Base-by-base conservation (phyloP, 2,888 invertebrate species). In the Lysandra coridon region DNA sequence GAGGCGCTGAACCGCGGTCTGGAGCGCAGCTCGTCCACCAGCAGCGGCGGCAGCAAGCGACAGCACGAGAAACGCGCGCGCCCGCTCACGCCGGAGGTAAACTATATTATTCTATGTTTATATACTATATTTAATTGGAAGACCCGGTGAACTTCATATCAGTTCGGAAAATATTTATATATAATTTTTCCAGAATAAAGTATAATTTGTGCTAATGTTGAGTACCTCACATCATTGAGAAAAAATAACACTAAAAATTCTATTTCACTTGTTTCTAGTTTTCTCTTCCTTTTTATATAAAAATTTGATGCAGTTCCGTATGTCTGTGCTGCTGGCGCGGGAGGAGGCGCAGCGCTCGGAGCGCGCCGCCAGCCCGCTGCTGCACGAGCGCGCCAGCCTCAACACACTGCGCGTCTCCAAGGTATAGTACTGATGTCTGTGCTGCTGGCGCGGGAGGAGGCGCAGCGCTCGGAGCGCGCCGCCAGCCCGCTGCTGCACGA, bases 321-420 rank as follows among this genome's bases (percentile, higher is more conserved):
- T 97, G 96, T 96, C 96, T 0, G 96, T 97, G 80, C 89, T 97
- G 79, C 89, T 97, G 85, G 96, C 96, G 7, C 95, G 96, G 80
- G 96, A 96, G 83, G 96, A 96, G 64, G 88, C 88, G 23, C 89
- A 89, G 82, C 86, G 89, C 23, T 87, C 89, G 82, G 91, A 90
- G 82, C 91, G 91, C 85, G 86, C 89, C 44, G 89, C 90, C 40
- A 90, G 92, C 82, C 94, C 91, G 49, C 87, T 92, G 84, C 90
- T 92, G 74, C 89, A 85, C 87, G 88, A 86, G 81, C 91, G 86
- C 83, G 87, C 86, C 64, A 81, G 83, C 37, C 81, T 49, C 76
- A 57, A 33, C 76, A 86, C 80, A 88, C 86, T 78, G 87, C 86
- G 69, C 4, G 69, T 69, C 30, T 69, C 69, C 12, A 69, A 69